Evolutionary conservation across 2,113 vertebrate species (phyloP).

Genomic region (Odontesthes bonariensis): DNA sequence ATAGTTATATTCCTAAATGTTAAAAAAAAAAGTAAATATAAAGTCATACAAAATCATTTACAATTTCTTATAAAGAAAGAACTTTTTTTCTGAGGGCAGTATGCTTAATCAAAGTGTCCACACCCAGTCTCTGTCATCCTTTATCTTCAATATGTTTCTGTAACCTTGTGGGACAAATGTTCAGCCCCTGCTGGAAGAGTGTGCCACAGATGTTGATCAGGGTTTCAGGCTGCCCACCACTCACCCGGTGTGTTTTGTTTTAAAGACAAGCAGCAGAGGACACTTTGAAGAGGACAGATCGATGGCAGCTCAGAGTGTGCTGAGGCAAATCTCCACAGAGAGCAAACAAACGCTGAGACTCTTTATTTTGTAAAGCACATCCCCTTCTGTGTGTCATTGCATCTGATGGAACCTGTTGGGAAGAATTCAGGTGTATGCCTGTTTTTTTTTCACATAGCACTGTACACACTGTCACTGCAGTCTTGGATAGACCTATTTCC

Average conservation of each 20-base stretch:
- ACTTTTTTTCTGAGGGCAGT: background rate
- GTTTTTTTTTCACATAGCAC: background rate
- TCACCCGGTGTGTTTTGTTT: conserved; percentile 37
- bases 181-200: conserved; percentile 58
- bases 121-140: conserved; percentile 1
- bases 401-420: background rate
- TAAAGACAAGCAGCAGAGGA: conserved; percentile 55
- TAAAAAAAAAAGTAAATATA: background rate
- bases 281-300: conserved; percentile 45
- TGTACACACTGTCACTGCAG: too few relatives aligned
- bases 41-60: background rate
- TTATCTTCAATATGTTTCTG: conserved; percentile 25
- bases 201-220: conserved; percentile 62
- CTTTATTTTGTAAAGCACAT: background rate
- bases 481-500: too few relatives aligned
- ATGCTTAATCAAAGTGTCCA: background rate
- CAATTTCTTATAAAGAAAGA: background rate
- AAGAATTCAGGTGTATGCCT: background rate
- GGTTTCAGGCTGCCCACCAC: conserved; percentile 26
- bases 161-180: conserved; percentile 57
- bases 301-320: conserved; percentile 18
- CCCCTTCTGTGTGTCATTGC: background rate
- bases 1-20: background rate
- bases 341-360: conserved; percentile 26
- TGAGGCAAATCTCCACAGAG: conserved; percentile 26